Conservation (phyloP, 2,888 invertebrate species). For the Nesidiocoris tenuis region DNA sequence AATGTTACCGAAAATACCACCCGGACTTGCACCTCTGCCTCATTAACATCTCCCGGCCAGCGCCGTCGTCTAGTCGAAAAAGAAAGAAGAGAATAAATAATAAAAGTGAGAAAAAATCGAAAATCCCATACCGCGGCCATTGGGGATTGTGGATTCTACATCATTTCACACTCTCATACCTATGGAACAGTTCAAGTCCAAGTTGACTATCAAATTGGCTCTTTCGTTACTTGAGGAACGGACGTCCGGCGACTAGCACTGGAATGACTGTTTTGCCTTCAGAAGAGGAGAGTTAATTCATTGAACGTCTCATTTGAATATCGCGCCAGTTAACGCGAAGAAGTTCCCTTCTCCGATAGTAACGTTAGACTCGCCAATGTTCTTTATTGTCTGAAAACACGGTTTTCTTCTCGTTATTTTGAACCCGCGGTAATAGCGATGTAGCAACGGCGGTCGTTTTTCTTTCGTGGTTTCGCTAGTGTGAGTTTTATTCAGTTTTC, state of each 20-base stretch:
- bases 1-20: conserved; percentile 24
- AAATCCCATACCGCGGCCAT: too few species aligned
- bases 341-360: background rate
- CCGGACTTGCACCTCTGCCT: background rate
- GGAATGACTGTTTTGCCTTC: background rate
- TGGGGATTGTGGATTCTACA: too few species aligned
- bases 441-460: too few species aligned
- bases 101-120: too few species aligned
- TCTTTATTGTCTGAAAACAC: background rate
- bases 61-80: background rate
- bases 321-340: background rate
- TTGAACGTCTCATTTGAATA: background rate
- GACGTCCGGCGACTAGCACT: background rate
- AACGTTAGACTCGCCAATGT: background rate
- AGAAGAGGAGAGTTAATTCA: background rate
- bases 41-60: background rate
- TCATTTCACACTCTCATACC: background rate
- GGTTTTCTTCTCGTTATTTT: background rate
- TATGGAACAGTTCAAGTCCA: background rate
- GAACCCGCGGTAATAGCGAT: too few species aligned
- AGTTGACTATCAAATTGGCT: background rate
- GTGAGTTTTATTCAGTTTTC: too few species aligned
- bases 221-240: background rate
- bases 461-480: too few species aligned
- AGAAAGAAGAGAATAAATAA: background rate